Base-by-base conservation (phyloP, 2,888 invertebrate genomes). In the Notocelia uddmanniana region DNA sequence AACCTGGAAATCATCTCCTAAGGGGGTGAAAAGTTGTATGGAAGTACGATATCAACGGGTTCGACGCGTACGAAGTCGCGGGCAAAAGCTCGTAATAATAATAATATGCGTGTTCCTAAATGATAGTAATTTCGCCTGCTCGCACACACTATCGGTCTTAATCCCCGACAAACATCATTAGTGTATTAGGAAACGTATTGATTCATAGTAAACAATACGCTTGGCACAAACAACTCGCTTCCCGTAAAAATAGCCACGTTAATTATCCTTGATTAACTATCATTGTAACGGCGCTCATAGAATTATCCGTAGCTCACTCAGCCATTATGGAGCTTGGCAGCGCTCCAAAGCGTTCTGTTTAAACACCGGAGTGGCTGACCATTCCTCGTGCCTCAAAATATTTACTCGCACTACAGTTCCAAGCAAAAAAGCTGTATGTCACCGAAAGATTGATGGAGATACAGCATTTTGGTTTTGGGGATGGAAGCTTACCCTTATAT, bases 241-340 rank as follows among this genome's bases (percentile, higher is more conserved):
- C 71, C 59, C 45, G 52, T 59, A 41, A 60, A 67, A 71, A 71
- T 59, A 54, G 45, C 71, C 66, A 21, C 66, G 41, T 66, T 67
- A 71, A 71, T 71, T 67, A 45, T 58, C 41, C 58, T 41, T 45
- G 59, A 67, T 71, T 60, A 59, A 67, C 55, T 64, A 50, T 48
- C 57, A 58, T 45, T 31, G 48, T 45, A 59, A 54, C 54, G 31
- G 34, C 52, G 45, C 64, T 50, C 60, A 31, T 69, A 54, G 71
- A 60, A 67, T 66, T 64, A 50, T 41, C 66, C 59, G 59, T 60
- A 41, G 50, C 68, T 54, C 50, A 37, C 45, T 60, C 60, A 15
- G 58, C 23, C 71, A 48, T 71, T 67, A 67, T 54, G 71, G 31
- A 52, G 59, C 8, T 60, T 72, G 72, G 72, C 72, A 68, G n/a